These are phyloP conservation scores for Narcine bancroftii DNA, from an alignment of 2,113 vertebrate species.

Conservation along the genomic window DNA sequence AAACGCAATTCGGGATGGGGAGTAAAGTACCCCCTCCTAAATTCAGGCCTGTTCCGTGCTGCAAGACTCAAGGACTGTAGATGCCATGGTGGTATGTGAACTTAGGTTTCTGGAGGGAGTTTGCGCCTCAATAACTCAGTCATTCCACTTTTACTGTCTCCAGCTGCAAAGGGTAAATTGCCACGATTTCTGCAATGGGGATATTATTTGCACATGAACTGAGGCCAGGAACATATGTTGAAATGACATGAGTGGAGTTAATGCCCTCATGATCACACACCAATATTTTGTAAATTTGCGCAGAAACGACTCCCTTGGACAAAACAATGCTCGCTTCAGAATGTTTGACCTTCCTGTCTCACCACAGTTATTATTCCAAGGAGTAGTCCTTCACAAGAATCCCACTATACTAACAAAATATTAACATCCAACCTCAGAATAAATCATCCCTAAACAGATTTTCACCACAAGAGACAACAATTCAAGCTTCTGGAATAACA, in stretches of 20 bases:
- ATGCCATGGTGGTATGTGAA: too few species aligned
- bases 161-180: neutral
- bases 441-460: conserved; percentile 23
- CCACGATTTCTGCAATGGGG: neutral
- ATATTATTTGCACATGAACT: neutral
- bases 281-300: neutral
- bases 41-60: too few species aligned
- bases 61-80: too few species aligned
- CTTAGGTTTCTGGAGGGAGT: too few species aligned
- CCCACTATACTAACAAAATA: conserved; percentile 24
- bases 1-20: too few species aligned
- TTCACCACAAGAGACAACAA: conserved; percentile 18
- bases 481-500: conserved; percentile 7
- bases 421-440: conserved; percentile 35
- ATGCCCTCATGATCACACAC: neutral
- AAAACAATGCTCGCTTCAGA: neutral
- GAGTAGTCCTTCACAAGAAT: neutral
- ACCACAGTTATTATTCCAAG: conserved; percentile 1
- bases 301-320: neutral
- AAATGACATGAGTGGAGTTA: neutral
- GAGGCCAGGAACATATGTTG: neutral
- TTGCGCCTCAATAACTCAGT: too few species aligned
- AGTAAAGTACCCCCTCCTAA: too few species aligned
- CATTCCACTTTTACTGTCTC: too few species aligned
- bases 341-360: conserved; percentile 12